These are phyloP conservation scores for Brachypteracias leptosomus DNA, from an alignment of 2,113 vertebrate genomes.

Conservation along the genomic window DNA sequence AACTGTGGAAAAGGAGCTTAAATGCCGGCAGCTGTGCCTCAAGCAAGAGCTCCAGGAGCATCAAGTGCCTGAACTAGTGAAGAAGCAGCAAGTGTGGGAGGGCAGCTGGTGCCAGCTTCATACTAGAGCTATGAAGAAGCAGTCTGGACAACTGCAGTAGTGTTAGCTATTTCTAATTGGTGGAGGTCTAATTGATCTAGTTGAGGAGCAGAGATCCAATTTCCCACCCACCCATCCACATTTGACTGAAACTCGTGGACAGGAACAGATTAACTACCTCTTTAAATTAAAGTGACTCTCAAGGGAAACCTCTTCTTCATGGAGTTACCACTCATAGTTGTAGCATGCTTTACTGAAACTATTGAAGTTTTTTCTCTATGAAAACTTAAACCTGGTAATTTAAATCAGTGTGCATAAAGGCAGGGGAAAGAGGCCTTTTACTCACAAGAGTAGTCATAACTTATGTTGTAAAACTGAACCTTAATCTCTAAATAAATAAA, in stretches of 20 bases:
- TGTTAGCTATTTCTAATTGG: rapidly evolving
- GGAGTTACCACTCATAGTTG: rapidly evolving
- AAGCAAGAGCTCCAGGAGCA: too few species aligned
- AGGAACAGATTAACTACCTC: background rate
- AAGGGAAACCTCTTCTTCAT: background rate
- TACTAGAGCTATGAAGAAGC: background rate
- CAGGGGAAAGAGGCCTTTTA: background rate
- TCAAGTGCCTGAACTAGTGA: too few species aligned
- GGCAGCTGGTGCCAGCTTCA: background rate
- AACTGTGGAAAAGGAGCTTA: too few species aligned
- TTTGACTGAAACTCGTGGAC: background rate
- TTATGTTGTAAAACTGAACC: background rate
- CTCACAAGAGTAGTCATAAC: background rate
- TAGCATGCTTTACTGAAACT: background rate
- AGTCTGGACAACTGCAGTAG: background rate
- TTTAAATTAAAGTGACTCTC: background rate
- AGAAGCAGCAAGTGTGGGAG: too few species aligned
- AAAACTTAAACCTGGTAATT: background rate
- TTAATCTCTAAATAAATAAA: background rate
- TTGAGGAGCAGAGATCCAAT: background rate
- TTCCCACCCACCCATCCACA: too few species aligned
- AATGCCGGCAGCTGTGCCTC: too few species aligned
- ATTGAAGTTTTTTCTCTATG: background rate
- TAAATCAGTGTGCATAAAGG: background rate
- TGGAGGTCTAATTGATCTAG: background rate